Percentiles rank a stretch among this genome's conserved stretches.
Evolutionary conservation across 53 echinoderm and acorn worm genomes (phyloP).

Genomic region (Crossaster papposus): DNA sequence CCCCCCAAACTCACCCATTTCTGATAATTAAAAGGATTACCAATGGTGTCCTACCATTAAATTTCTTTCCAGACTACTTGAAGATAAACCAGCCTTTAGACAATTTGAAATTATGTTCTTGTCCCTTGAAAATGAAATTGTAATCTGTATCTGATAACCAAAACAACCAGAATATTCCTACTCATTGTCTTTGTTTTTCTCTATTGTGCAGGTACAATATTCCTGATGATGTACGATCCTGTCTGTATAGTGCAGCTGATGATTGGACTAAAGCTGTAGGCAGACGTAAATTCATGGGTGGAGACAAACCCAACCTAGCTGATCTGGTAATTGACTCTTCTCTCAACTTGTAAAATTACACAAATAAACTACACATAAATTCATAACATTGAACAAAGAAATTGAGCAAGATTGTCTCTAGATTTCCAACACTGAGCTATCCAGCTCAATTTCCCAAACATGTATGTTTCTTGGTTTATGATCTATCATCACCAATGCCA

Average conservation of each 20-base stretch:
- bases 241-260: conserved; percentile 83
- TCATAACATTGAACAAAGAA: background rate
- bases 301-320: conserved; percentile 87
- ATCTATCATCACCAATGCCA: too few species aligned
- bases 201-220: conserved; percentile 72
- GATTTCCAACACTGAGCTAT: too few species aligned
- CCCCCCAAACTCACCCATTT: too few species aligned
- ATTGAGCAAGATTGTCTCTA: too few species aligned
- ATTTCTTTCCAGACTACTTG: background rate
- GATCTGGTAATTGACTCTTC: conserved; percentile 74
- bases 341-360: too few species aligned
- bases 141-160: background rate
- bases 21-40: too few species aligned
- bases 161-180: background rate
- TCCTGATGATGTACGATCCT: conserved; percentile 80
- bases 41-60: too few species aligned
- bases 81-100: background rate
- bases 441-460: too few species aligned
- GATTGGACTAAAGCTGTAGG: conserved; percentile 91
- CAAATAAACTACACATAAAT: too few species aligned
- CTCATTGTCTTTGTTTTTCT: background rate
- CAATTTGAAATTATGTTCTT: background rate
- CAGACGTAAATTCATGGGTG: conserved; percentile 81
- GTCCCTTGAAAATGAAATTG: background rate
- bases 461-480: too few species aligned